Evolutionary conservation across 2,797 vertebrate genomes (phyloP), one percentile per base, ranked within the genome.

Genomic region (Melanogrammus aeglefinus): DNA sequence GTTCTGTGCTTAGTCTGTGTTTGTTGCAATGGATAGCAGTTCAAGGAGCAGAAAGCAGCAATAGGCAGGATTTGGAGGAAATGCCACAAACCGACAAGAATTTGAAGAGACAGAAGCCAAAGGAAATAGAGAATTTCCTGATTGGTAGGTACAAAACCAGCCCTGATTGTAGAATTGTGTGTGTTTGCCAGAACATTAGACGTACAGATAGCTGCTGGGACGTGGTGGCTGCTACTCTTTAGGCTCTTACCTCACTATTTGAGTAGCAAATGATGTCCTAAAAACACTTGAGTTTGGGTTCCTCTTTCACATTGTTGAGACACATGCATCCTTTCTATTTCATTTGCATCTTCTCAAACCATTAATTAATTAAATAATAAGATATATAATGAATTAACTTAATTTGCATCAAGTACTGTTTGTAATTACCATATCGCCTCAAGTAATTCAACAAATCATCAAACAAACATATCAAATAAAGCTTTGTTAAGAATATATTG

Each of bases 1-100:
- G 5, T 78, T 38, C 35, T 39, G 51, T 14, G 13, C 21, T 79
- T 77, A 74, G 41, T 78, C 75, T 72, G 8, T 47, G 51, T n/a
- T 72, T 39, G 70, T 76, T 76, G 24, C 41, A 27, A 21, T 57
- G 16, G 51, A n/a, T 57, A 57, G 51, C 51, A 57, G 44, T 18
- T 47, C 38, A 39, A 39, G 38, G 38, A 39, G 38, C 38, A 39
- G 38, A 6, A 36, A 36, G 35, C 35, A 39, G 38, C 38, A 39
- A 7, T 39, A 39, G 38, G 38, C 9, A 39, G 38, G 38, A 39
- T 39, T 39, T 39, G 9, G 38, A 39, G 38, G 38, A 39, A 16
- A 47, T 47, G 1, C 16, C 44, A 39, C 44, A 16, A 47, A 47
- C 16, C 2, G 14, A 47, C 44, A 47, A 47, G 16, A 47, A 47